Evolutionary conservation across 2,797 vertebrate genomes (phyloP).

Genomic region (Darevskia mixta): DNA sequence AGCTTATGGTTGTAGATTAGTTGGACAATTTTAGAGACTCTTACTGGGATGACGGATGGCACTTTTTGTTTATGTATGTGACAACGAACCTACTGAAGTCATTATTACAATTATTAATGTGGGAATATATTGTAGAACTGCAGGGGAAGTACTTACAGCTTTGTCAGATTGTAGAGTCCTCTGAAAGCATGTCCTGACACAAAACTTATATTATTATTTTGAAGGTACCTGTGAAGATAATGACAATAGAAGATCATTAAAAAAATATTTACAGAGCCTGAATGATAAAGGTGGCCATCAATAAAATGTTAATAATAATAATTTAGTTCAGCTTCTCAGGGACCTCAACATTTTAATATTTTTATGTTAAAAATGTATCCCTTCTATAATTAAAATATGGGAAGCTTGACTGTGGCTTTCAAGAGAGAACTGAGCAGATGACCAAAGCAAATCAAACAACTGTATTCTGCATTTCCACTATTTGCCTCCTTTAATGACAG

Average conservation of each 20-base stretch:
- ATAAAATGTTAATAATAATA: constrained; percentile 5
- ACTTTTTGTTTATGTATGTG: neutral
- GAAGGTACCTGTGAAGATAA: constrained; percentile 86
- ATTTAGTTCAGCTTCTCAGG: neutral
- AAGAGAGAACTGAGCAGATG: neutral
- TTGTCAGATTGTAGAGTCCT: constrained; percentile 90
- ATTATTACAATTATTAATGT: neutral
- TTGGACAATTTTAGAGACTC: neutral
- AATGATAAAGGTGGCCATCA: neutral
- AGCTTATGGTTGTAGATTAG: neutral
- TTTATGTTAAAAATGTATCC: neutral
- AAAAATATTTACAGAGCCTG: constrained; percentile 11
- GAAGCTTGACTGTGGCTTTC: neutral
- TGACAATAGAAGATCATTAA: constrained; percentile 5
- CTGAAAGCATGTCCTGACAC: constrained; percentile 88
- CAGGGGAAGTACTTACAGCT: constrained; percentile 86
- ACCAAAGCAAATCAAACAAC: neutral
- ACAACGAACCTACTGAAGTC: neutral
- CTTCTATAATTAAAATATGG: neutral
- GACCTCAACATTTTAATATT: neutral
- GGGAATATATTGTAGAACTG: neutral
- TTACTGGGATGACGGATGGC: neutral
- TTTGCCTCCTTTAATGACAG: neutral
- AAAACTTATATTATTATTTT: constrained; percentile 89
- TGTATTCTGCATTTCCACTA: neutral